Conservation (phyloP, 2,888 invertebrate genomes). For the Catocala nupta region DNA sequence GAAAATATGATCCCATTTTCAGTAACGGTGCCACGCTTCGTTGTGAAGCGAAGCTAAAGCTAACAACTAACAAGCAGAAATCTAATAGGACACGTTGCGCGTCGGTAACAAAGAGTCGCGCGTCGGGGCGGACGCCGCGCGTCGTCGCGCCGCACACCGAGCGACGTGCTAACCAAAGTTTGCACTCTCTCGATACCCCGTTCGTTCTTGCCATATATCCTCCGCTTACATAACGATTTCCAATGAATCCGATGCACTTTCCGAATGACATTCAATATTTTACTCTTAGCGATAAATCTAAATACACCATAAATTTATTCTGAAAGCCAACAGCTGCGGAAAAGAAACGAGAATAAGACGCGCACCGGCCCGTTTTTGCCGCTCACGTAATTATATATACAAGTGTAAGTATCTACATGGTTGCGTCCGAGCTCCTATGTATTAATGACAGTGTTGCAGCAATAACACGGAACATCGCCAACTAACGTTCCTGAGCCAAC, state of each 20-base stretch:
- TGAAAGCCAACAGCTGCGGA: slow-evolving; percentile 50
- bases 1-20: slow-evolving; percentile 40
- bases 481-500: slow-evolving; percentile 55
- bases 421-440: slow-evolving; percentile 58
- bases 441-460: slow-evolving; percentile 65
- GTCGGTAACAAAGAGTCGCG: slow-evolving; percentile 37
- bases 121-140: neutral
- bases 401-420: slow-evolving; percentile 53
- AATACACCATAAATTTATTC: slow-evolving; percentile 46
- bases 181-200: slow-evolving; percentile 24
- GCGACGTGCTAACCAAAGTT: slow-evolving; percentile 8
- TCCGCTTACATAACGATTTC: slow-evolving; percentile 60
- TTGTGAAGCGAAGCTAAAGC: slow-evolving; percentile 27
- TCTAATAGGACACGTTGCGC: slow-evolving; percentile 35
- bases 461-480: slow-evolving; percentile 54
- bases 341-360: slow-evolving; percentile 48
- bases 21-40: slow-evolving; percentile 47
- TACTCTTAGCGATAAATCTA: slow-evolving; percentile 48
- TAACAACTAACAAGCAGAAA: slow-evolving; percentile 50
- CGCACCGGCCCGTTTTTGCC: slow-evolving; percentile 49
- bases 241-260: slow-evolving; percentile 50
- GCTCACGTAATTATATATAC: slow-evolving; percentile 53
- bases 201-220: slow-evolving; percentile 54
- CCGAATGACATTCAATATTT: slow-evolving; percentile 48
- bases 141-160: slow-evolving; percentile 11